These are phyloP conservation scores for Columba guinea DNA, from an alignment of 2,797 vertebrate species.

Conservation along the genomic window DNA sequence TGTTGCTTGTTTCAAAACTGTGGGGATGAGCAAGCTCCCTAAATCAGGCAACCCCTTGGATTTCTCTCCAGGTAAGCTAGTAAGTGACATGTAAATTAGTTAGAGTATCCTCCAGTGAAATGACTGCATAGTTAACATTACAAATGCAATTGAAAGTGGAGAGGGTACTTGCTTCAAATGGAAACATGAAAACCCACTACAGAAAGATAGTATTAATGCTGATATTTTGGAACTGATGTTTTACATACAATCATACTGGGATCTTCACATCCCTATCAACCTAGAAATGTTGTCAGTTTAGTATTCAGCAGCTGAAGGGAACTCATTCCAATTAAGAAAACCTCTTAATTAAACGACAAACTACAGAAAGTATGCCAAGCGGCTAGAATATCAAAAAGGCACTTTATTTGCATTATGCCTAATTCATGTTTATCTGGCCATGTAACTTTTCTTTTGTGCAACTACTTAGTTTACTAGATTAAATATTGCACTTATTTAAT, in stretches of 20 bases:
- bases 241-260: background rate
- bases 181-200: background rate
- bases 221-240: background rate
- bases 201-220: background rate
- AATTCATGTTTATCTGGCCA: background rate
- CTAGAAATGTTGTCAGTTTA: background rate
- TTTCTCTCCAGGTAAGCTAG: background rate
- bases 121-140: background rate
- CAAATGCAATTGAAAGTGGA: background rate
- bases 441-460: background rate
- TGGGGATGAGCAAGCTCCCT: background rate
- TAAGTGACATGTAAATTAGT: background rate
- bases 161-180: background rate
- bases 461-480: background rate
- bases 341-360: slow-evolving; percentile 25
- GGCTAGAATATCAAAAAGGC: slow-evolving; percentile 10
- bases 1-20: background rate
- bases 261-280: background rate
- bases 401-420: slow-evolving; percentile 2
- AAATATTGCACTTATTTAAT: background rate
- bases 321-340: slow-evolving; percentile 24
- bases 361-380: background rate
- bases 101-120: background rate
- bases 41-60: background rate
- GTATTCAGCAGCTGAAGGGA: background rate